Base-by-base conservation (phyloP, 2,888 invertebrate species). In the Bombyx huttoni region DNA sequence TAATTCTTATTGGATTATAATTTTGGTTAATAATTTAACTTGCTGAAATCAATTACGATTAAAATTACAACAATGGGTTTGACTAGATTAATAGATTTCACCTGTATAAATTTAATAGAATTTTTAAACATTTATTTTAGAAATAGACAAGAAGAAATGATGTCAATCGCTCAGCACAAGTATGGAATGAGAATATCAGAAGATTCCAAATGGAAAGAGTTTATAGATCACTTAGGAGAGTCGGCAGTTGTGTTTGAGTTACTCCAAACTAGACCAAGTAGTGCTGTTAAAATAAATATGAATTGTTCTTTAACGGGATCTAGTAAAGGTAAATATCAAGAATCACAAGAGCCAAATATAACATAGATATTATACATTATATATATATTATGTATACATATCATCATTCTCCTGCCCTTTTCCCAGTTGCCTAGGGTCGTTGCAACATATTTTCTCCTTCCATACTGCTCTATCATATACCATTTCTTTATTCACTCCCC, bases 191-290 rank as follows among this genome's bases (percentile, higher is more conserved):
- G 91, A 56, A 82, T 89, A 0, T 74, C 86, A 34, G 76, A 87
- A 6, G 81, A 85, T 50, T 60, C 70, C 24, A 81, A 84, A 55
- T 91, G 91, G 86, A 78, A 82, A 50, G 86, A 89, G 47, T 83
- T 92, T 55, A 88, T 92, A 59, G 63, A 81, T 12, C 90, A 91
- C 54, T 75, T 95, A 2, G 93, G 94, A 1, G 84, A 89, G 59
- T 93, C 93, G 0, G 91, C 92, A 0, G 91, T 90, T 0, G 89
- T 83, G 6, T 91, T 94, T 61, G 94, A 94, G 68, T 73, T 95
- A 55, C 70, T 94, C 8, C 91, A 93, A 64, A 90, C 91, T 3
- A 93, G 92, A 60, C 91, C 92, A 0, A 90, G 89, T 57, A 90
- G 91, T 51, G 80, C 91, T 12, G 85, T 91, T 14, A 89, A 91